Evolutionary conservation across 2,113 vertebrate species (phyloP).

Genomic region (Aldabrachelys gigantea): DNA sequence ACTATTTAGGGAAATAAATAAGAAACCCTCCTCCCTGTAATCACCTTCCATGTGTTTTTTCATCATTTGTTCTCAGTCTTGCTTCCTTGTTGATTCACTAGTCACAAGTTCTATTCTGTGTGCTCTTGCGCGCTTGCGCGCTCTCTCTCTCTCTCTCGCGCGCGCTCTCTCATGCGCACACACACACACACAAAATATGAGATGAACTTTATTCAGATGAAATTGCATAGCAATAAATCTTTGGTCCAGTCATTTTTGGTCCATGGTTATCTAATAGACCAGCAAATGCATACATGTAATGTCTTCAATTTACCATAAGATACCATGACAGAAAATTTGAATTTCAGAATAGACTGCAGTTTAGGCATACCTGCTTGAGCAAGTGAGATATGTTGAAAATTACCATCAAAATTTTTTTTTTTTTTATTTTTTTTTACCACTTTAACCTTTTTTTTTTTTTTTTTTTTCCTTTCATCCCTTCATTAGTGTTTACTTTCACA

Average conservation of each 20-base stretch:
- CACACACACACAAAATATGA: no score
- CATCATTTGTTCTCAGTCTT: not conserved
- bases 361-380: not conserved
- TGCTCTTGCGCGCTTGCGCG: no score
- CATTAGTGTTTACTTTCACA: conserved; percentile 91
- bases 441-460: not conserved
- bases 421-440: not conserved
- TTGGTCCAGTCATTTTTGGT: not conserved
- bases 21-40: not conserved
- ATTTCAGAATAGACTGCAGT: not conserved
- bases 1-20: not conserved
- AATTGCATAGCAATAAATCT: not conserved
- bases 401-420: not conserved
- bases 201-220: not conserved
- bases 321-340: fast-evolving
- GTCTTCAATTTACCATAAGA: not conserved
- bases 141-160: not conserved
- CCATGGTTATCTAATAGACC: not conserved
- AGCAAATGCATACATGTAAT: not conserved
- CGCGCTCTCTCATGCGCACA: no score
- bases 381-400: not conserved
- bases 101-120: no score
- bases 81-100: not conserved
- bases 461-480: not conserved
- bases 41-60: not conserved